phyloP scores from a whole-genome alignment of 1,140 invertebrate genomes.

The Helicoverpa zea region DNA sequence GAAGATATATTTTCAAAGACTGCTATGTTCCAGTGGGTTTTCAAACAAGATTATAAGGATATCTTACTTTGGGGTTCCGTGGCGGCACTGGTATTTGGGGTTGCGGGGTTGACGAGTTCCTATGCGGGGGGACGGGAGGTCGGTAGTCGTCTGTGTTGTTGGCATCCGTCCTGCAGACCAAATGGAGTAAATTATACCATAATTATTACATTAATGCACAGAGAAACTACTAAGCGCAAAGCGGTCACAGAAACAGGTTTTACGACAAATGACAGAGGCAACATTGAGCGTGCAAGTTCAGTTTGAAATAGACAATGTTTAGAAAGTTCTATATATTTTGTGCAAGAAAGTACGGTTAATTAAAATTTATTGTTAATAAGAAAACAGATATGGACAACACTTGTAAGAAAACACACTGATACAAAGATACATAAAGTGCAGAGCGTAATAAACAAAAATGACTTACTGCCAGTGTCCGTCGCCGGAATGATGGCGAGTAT shows the following conservation, averaged over 20 bases:
- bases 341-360: not conserved
- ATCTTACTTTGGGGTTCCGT: conserved; percentile 76
- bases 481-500: conserved; percentile 79
- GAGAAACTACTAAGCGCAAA: conserved; percentile 38
- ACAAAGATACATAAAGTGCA: not conserved
- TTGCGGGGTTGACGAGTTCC: conserved; percentile 89
- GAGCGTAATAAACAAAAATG: conserved; percentile 55
- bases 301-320: not conserved
- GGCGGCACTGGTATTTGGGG: conserved; percentile 76
- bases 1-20: not conserved
- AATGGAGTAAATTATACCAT: conserved; percentile 68
- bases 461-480: conserved; percentile 86
- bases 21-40: not conserved
- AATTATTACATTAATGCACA: conserved; percentile 59
- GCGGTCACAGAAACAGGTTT: not conserved
- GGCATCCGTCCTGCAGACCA: conserved; percentile 68
- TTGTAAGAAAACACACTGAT: not conserved
- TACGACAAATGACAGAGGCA: not conserved
- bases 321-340: not conserved
- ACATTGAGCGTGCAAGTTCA: not conserved
- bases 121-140: conserved; percentile 95
- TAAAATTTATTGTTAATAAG: no score
- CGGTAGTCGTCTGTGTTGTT: conserved; percentile 89
- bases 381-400: not conserved
- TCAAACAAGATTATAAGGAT: not conserved